Percentiles rank a stretch among this genome's conserved stretches.
Evolutionary conservation across 2,797 vertebrate species (phyloP).

Genomic region (Eulemur coronatus): DNA sequence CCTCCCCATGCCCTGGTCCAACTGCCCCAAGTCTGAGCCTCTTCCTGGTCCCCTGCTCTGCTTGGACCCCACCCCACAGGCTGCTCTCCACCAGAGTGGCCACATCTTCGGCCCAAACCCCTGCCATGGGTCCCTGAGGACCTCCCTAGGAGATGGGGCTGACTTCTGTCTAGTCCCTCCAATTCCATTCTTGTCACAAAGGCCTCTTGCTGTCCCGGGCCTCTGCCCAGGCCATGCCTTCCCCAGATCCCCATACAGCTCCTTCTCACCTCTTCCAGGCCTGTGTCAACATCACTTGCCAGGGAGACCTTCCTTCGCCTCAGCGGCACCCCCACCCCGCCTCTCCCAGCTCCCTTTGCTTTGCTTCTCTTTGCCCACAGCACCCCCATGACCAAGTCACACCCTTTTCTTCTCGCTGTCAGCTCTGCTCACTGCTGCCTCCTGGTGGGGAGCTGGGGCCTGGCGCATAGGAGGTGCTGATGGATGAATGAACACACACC

Average conservation of each 20-base stretch:
- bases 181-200: background rate
- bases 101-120: background rate
- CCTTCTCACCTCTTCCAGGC: background rate
- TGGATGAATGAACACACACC: background rate
- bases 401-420: background rate
- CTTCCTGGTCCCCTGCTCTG: background rate
- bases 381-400: background rate
- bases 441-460: background rate
- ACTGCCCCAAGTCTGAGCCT: background rate
- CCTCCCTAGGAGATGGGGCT: background rate
- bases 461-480: background rate
- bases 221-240: background rate
- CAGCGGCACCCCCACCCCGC: background rate
- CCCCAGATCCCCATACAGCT: background rate
- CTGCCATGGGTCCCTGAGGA: background rate
- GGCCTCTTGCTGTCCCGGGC: background rate
- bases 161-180: too few relatives aligned
- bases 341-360: background rate
- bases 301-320: background rate
- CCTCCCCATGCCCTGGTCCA: background rate
- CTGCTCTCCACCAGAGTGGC: background rate
- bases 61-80: background rate
- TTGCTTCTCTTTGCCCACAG: background rate
- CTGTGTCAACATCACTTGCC: background rate
- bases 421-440: background rate